These are phyloP conservation scores for Gerris lacustris DNA, from an alignment of 2,888 invertebrate genomes.

Conservation along the genomic window DNA sequence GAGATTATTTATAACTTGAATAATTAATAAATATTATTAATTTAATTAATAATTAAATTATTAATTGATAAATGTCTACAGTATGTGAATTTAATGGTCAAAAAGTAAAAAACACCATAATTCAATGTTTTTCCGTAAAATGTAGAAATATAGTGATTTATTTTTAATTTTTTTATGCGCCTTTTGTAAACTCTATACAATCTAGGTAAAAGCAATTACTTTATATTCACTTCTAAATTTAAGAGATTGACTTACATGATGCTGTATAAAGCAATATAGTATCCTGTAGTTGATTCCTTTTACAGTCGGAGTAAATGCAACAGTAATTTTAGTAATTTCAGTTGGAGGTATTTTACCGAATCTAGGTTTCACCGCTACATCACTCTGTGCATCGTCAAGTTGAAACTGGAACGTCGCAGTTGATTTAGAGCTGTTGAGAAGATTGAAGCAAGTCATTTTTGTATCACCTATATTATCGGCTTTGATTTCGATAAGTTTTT, in stretches of 20 bases:
- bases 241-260: not conserved
- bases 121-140: too few relatives aligned
- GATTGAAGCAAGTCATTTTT: not conserved
- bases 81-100: too few relatives aligned
- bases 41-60: too few relatives aligned
- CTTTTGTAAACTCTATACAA: too few relatives aligned
- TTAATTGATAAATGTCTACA: too few relatives aligned
- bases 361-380: not conserved
- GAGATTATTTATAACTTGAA: too few relatives aligned
- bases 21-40: too few relatives aligned
- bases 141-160: too few relatives aligned
- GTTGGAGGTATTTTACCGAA: not conserved
- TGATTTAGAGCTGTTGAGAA: not conserved
- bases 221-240: too few relatives aligned
- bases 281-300: not conserved
- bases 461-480: not conserved
- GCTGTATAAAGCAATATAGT: not conserved
- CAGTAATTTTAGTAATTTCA: not conserved
- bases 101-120: too few relatives aligned
- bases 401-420: not conserved
- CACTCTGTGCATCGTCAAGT: not conserved
- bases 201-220: too few relatives aligned
- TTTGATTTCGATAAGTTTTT: not conserved
- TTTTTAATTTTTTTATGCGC: too few relatives aligned
- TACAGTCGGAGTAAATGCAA: not conserved